Percentiles rank a stretch among this genome's conserved stretches.
These are phyloP conservation scores for Lates japonicus DNA, from an alignment of 2,797 vertebrate genomes.

Conservation along the genomic window DNA sequence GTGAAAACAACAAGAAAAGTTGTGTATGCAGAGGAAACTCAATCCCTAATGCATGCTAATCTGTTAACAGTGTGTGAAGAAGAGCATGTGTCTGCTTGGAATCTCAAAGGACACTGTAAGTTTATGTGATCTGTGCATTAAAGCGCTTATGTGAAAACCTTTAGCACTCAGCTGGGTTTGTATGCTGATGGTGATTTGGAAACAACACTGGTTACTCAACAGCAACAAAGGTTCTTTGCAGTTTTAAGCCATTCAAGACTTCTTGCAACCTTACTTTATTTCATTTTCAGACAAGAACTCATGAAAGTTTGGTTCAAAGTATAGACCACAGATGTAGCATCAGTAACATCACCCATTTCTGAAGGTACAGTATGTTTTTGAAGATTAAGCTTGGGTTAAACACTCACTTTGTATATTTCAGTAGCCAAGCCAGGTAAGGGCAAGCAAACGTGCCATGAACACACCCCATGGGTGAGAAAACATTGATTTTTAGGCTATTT, in stretches of 20 bases:
- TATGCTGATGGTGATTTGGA: background rate
- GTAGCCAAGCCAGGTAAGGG: no score
- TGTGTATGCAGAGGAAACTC: conserved; percentile 27
- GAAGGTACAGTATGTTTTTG: background rate
- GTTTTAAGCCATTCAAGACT: background rate
- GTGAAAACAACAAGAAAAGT: background rate
- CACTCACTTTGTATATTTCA: no score
- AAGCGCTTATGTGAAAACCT: background rate
- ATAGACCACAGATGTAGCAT: background rate
- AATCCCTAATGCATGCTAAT: conserved; percentile 47
- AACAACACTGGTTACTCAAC: conserved; percentile 1
- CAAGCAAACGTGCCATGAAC: no score
- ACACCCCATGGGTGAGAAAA: no score
- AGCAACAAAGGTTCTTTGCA: background rate
- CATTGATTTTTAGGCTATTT: no score
- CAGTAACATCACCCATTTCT: background rate
- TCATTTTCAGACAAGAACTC: background rate
- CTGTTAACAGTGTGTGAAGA: conserved; percentile 34
- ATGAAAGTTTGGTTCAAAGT: no score
- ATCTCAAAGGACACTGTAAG: conserved; percentile 7
- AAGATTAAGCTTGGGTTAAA: background rate
- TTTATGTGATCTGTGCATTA: background rate
- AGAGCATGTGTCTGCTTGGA: conserved; percentile 26
- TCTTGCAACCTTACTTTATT: no score
- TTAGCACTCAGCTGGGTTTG: background rate